A percentile compares a stretch with the other conserved stretches of the same genome.
Evolutionary conservation across 2,113 vertebrate genomes (phyloP).

Genomic region (human (Homo sapiens)): GRCh38 chr5:140926501-140927000

Average conservation of each 20-base stretch:
- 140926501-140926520: fast-evolving
- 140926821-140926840: conserved; percentile 56
- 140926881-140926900: conserved; percentile 79
- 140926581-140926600: fast-evolving
- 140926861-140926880: conserved; percentile 53
- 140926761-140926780: background rate
- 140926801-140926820: background rate
- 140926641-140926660: background rate
- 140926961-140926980: conserved; percentile 84
- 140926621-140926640: conserved; percentile 75
- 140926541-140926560: fast-evolving
- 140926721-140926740: background rate
- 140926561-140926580: fast-evolving
- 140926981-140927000: conserved; percentile 76
- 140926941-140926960: conserved; percentile 72
- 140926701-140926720: background rate
- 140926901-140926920: conserved; percentile 75
- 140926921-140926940: conserved; percentile 77
- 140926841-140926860: conserved; percentile 61
- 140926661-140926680: conserved; percentile 21
- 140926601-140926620: conserved; percentile 59
- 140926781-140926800: background rate
- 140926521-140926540: fast-evolving
- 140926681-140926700: background rate
- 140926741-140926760: background rate